A percentile compares a stretch with the other conserved stretches of the same genome.
phyloP scores from a whole-genome alignment of 53 echinoderm and acorn worm species.

The Henricia sp. region DNA sequence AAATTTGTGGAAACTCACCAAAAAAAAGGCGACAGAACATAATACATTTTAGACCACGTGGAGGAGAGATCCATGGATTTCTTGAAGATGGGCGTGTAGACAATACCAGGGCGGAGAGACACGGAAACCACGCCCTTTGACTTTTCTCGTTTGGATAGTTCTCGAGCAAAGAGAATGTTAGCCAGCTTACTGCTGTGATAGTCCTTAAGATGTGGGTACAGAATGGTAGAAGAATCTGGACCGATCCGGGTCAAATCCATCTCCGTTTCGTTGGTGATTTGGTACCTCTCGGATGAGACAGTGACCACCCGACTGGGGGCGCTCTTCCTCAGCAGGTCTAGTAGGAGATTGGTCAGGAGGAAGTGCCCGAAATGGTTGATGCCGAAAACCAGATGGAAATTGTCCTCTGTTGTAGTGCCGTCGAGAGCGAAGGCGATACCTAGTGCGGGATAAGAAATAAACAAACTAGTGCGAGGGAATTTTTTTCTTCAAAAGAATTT shows the following conservation, averaged over 20 bases:
- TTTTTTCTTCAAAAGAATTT: not conserved
- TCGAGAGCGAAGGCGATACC: slow-evolving; percentile 46
- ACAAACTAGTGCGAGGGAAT: not conserved
- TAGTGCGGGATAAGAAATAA: not conserved
- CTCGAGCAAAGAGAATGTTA: slow-evolving; percentile 78
- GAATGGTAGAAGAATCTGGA: not conserved
- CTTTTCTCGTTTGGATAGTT: slow-evolving; percentile 68
- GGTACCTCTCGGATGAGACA: slow-evolving; percentile 73
- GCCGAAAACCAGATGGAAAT: slow-evolving; percentile 74
- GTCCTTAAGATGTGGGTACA: slow-evolving; percentile 42
- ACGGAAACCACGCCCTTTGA: slow-evolving; percentile 69
- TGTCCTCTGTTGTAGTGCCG: slow-evolving; percentile 63
- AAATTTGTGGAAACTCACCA: no score
- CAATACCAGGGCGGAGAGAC: slow-evolving; percentile 69
- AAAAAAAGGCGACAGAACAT: not conserved
- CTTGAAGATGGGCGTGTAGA: slow-evolving; percentile 59
- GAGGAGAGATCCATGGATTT: not conserved
- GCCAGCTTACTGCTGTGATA: slow-evolving; percentile 77
- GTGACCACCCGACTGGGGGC: slow-evolving; percentile 80
- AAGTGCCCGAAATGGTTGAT: slow-evolving; percentile 90
- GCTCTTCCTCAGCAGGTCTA: slow-evolving; percentile 81
- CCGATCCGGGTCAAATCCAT: slow-evolving; percentile 24
- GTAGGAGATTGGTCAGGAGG: slow-evolving; percentile 78
- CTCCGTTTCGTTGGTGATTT: not conserved
- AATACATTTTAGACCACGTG: not conserved